phyloP scores from a whole-genome alignment of 1,140 invertebrate species.

The Hycleus phaleratus region DNA sequence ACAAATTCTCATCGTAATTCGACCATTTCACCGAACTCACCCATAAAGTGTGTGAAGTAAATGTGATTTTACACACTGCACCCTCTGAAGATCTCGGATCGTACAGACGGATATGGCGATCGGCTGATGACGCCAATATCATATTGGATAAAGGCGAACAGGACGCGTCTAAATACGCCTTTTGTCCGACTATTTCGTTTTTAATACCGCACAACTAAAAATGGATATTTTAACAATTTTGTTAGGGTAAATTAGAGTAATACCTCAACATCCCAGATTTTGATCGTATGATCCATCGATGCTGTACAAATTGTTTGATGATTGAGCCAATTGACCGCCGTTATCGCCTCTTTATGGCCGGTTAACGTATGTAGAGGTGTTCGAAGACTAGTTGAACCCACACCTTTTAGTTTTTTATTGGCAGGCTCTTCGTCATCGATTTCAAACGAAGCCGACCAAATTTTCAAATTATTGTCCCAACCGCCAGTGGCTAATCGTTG shows the following conservation, averaged over 20 bases:
- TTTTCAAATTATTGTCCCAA: slow-evolving; percentile 79
- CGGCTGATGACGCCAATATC: slow-evolving; percentile 80
- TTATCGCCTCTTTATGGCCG: slow-evolving; percentile 88
- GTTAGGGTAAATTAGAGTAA: background rate
- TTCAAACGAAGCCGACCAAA: slow-evolving; percentile 59
- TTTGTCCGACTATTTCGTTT: slow-evolving; percentile 76
- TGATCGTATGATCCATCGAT: slow-evolving; percentile 93
- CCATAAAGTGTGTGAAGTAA: slow-evolving; percentile 87
- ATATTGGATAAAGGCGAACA: slow-evolving; percentile 69
- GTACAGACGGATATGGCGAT: slow-evolving; percentile 82
- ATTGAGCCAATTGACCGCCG: slow-evolving; percentile 75
- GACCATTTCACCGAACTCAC: slow-evolving; percentile 82
- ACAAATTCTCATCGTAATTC: slow-evolving; percentile 71
- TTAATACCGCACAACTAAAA: slow-evolving; percentile 67
- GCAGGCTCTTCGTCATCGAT: slow-evolving; percentile 42
- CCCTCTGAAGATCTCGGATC: slow-evolving; percentile 86
- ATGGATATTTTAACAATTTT: slow-evolving; percentile 5
- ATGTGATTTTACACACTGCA: slow-evolving; percentile 77
- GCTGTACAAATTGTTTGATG: slow-evolving; percentile 66
- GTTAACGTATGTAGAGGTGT: slow-evolving; percentile 80
- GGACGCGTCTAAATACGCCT: slow-evolving; percentile 83
- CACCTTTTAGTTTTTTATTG: slow-evolving; percentile 44
- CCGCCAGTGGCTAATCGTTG: slow-evolving; percentile 76
- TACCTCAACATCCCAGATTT: slow-evolving; percentile 76
- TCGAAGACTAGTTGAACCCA: slow-evolving; percentile 44